Conservation (phyloP, 2,888 invertebrate genomes). For the Maniola hyperantus region DNA sequence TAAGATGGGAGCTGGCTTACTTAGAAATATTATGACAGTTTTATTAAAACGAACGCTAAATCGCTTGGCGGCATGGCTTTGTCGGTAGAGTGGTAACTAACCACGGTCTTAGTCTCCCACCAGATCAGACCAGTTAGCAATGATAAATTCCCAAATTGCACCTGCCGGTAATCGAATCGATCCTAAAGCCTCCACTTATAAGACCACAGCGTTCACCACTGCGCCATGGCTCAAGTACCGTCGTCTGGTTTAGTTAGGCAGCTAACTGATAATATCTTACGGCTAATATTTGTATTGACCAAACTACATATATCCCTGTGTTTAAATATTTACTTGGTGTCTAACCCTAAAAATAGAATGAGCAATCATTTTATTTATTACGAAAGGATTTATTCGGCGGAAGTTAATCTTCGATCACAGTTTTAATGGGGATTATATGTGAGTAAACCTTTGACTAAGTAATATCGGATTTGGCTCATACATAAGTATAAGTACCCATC, state of each 20-base stretch:
- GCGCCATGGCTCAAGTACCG: no score
- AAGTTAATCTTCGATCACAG: neutral
- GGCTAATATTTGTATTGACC: slow-evolving; percentile 9
- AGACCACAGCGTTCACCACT: neutral
- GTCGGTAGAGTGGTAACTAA: no score
- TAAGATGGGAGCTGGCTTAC: no score
- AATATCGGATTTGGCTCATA: neutral
- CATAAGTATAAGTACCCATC: neutral
- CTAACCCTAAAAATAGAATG: slow-evolving; percentile 3
- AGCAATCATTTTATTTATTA: neutral
- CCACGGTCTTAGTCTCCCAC: no score
- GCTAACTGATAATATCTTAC: slow-evolving; percentile 2
- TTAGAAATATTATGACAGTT: no score
- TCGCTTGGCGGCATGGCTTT: no score
- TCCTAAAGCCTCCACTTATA: neutral
- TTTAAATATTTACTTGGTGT: neutral
- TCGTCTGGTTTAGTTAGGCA: neutral
- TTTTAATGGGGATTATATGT: neutral
- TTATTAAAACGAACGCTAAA: no score
- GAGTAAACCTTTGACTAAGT: neutral
- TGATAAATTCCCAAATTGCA: no score
- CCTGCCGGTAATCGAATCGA: no score
- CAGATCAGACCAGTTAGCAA: no score
- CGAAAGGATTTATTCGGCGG: neutral
- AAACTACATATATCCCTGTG: neutral